phyloP scores from a whole-genome alignment of 2,113 vertebrate species.

The Leucoraja erinaceus region DNA sequence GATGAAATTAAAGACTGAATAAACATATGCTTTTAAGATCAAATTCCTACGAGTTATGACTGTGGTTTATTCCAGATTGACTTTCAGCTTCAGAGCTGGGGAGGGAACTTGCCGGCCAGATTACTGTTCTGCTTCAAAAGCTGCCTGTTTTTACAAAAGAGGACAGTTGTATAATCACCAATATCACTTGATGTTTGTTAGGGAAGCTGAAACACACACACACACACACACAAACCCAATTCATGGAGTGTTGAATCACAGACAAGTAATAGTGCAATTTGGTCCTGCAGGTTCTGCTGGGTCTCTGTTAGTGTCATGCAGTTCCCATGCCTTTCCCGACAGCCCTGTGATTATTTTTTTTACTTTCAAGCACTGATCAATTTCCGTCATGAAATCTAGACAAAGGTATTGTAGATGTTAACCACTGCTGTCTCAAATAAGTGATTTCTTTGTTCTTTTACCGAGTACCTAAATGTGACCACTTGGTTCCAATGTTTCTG shows the following conservation, averaged over 20 bases:
- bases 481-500: no score
- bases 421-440: no score
- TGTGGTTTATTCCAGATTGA: not conserved
- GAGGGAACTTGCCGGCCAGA: not conserved
- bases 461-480: no score
- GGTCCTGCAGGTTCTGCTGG: no score
- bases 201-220: not conserved
- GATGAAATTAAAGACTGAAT: slow-evolving; percentile 30
- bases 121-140: not conserved
- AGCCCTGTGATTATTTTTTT: no score
- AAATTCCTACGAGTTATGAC: not conserved
- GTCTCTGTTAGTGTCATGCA: no score
- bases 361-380: no score
- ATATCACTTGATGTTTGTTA: not conserved
- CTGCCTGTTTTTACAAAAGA: not conserved
- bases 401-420: no score
- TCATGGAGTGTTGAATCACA: not conserved
- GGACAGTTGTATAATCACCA: not conserved
- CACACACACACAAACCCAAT: not conserved
- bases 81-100: not conserved
- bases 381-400: no score
- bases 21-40: not conserved
- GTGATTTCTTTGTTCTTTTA: no score
- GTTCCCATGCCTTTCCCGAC: no score
- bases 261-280: no score